Percentiles rank a stretch among this genome's conserved stretches.
phyloP scores from a whole-genome alignment of 92 coral and sea anemone species.

The Isaurus tuberculatus region DNA sequence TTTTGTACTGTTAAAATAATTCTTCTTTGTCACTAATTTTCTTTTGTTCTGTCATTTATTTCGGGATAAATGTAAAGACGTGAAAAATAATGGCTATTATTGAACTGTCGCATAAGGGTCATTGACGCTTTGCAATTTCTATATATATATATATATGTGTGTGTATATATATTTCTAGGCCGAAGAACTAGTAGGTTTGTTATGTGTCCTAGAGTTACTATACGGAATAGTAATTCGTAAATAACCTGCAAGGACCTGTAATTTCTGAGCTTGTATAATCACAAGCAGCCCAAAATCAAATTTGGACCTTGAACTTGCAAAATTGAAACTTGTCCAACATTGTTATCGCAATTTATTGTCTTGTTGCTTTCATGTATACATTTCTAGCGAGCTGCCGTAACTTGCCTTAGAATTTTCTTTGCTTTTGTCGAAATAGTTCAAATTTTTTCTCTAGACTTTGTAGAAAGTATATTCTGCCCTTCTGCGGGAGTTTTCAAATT shows the following conservation, averaged over 20 bases:
- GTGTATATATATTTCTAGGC: not conserved
- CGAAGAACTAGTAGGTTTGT: not conserved
- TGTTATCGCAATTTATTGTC: constrained; percentile 18
- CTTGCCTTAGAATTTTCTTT: not conserved
- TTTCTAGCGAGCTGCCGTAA: not conserved
- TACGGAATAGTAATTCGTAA: constrained; percentile 19
- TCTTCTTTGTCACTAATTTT: constrained; percentile 59
- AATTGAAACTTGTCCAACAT: constrained; percentile 44
- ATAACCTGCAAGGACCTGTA: constrained; percentile 54
- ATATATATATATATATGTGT: not conserved
- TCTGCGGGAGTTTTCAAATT: constrained; percentile 26
- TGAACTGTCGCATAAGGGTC: constrained; percentile 11
- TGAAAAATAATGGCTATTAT: constrained; percentile 32
- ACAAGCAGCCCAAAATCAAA: constrained; percentile 19
- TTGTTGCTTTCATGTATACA: constrained; percentile 23
- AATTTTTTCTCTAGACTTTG: not conserved
- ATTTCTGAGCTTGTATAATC: constrained; percentile 20
- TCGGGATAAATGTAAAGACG: constrained; percentile 39
- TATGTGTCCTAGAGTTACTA: not conserved
- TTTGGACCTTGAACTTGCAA: constrained; percentile 44
- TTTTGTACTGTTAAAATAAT: constrained; percentile 66
- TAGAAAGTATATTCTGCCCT: not conserved
- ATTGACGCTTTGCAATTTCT: constrained; percentile 18
- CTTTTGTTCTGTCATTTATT: constrained; percentile 63
- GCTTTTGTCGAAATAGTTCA: not conserved